These are phyloP conservation scores for Empis livida DNA, from an alignment of 2,888 invertebrate genomes.

Conservation along the genomic window DNA sequence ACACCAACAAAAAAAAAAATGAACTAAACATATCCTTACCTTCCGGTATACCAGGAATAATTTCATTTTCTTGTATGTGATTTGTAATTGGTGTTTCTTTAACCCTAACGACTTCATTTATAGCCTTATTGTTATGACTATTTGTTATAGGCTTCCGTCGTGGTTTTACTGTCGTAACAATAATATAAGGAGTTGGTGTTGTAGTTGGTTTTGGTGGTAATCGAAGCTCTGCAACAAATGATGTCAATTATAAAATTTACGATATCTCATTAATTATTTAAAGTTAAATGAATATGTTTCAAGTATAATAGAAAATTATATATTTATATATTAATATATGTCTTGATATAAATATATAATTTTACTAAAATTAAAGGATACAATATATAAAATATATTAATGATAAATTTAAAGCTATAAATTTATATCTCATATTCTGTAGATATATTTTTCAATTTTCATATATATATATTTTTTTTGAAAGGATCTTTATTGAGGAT, in stretches of 20 bases:
- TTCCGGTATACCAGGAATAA: conserved; percentile 17
- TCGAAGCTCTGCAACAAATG: conserved; percentile 32
- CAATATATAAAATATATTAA: not conserved
- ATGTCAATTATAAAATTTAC: conserved; percentile 17
- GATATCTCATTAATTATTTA: not conserved
- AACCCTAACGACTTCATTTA: conserved; percentile 34
- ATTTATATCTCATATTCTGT: too few species aligned
- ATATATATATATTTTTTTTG: too few species aligned
- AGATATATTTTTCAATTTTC: too few species aligned
- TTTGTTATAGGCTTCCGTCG: conserved; percentile 27
- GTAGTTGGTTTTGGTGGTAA: conserved; percentile 34
- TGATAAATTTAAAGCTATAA: not conserved
- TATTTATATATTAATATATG: not conserved
- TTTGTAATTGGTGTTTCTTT: conserved; percentile 33
- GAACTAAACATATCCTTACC: conserved; percentile 15
- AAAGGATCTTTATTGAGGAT: too few species aligned
- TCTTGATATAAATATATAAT: not conserved
- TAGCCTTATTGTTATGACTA: conserved; percentile 26
- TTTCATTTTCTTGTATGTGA: conserved; percentile 31
- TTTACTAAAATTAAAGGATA: not conserved
- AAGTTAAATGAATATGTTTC: not conserved
- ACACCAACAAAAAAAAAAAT: not conserved
- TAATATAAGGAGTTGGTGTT: conserved; percentile 26
- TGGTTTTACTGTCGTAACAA: conserved; percentile 29
- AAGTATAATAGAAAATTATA: too few species aligned